Conservation (phyloP, 2,888 invertebrate species). For the Globia sparganii region DNA sequence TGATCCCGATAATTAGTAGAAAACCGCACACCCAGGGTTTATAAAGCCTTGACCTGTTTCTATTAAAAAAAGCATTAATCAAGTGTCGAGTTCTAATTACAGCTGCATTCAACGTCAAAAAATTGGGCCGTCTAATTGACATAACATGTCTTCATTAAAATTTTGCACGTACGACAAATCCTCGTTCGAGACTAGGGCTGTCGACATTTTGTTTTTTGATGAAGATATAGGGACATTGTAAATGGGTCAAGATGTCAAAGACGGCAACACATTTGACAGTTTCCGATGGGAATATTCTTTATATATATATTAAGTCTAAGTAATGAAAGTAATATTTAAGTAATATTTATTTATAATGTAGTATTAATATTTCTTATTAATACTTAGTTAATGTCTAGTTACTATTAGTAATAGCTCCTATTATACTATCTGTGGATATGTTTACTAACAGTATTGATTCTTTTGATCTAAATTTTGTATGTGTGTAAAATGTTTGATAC, state of each 20-base stretch:
- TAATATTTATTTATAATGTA: too few relatives aligned
- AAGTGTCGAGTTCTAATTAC: slow-evolving; percentile 66
- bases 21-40: slow-evolving; percentile 47
- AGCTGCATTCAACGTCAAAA: slow-evolving; percentile 66
- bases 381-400: too few relatives aligned
- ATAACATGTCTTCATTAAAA: slow-evolving; percentile 70
- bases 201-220: slow-evolving; percentile 13
- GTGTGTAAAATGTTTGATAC: too few relatives aligned
- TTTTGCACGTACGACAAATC: slow-evolving; percentile 63
- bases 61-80: slow-evolving; percentile 59
- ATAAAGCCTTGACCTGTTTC: slow-evolving; percentile 62
- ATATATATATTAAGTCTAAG: too few relatives aligned
- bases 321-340: too few relatives aligned
- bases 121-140: slow-evolving; percentile 65
- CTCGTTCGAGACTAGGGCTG: slow-evolving; percentile 57
- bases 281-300: neutral
- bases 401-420: too few relatives aligned
- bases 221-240: neutral
- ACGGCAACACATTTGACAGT: neutral
- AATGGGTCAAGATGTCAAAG: slow-evolving; percentile 14
- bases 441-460: too few relatives aligned
- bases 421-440: too few relatives aligned
- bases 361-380: too few relatives aligned
- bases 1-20: slow-evolving; percentile 45
- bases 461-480: too few relatives aligned